Evolutionary conservation across 2,797 vertebrate species (phyloP).

Genomic region (Lepus oiostolus): DNA sequence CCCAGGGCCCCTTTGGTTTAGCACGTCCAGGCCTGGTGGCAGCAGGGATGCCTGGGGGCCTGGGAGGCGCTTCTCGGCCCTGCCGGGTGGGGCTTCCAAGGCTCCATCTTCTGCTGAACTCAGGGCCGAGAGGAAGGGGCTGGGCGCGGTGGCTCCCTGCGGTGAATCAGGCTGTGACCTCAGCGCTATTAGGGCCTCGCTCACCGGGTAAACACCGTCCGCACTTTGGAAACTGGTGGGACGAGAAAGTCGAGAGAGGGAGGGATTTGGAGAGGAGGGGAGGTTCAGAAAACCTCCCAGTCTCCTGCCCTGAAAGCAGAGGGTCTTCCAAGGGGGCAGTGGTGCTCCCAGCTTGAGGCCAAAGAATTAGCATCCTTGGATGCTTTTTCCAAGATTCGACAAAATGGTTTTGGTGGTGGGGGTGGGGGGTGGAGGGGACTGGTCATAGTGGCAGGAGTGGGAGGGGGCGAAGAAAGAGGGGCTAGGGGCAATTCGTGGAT

Average conservation of each 20-base stretch:
- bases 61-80: neutral
- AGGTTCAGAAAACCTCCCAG: neutral
- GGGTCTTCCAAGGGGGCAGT: neutral
- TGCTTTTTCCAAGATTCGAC: neutral
- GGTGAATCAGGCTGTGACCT: slow-evolving; percentile 44
- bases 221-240: slow-evolving; percentile 57
- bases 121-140: accelerated
- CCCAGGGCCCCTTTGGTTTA: neutral
- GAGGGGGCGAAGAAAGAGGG: neutral
- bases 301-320: neutral
- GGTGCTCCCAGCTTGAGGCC: neutral
- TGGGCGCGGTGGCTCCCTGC: neutral
- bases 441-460: neutral
- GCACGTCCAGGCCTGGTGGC: too few relatives aligned
- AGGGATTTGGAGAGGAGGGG: neutral
- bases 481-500: too few relatives aligned
- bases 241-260: slow-evolving; percentile 26
- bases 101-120: neutral
- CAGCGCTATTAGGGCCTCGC: neutral
- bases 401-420: neutral
- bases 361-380: neutral
- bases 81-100: neutral
- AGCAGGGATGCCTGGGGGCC: neutral
- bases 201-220: slow-evolving; percentile 60
- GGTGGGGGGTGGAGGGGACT: neutral